phyloP scores from a whole-genome alignment of 1,140 invertebrate genomes.

The Pseudachorutes palmiensis region DNA sequence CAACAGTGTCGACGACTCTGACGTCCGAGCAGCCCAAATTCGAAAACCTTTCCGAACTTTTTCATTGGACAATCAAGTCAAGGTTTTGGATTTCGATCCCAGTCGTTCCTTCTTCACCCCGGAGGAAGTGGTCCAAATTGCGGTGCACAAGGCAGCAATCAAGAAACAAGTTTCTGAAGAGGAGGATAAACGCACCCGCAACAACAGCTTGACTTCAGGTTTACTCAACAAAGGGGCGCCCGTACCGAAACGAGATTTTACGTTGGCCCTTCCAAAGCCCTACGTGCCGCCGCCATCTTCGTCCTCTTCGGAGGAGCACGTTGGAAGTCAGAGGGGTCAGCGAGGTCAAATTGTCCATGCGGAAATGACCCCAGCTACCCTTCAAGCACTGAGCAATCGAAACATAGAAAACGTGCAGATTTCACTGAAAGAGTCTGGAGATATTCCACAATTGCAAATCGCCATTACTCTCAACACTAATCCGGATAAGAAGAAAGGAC shows the following conservation, averaged over 20 bases:
- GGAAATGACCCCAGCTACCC: not conserved
- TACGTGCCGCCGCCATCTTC: constrained; percentile 18
- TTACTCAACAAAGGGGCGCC: constrained; percentile 12
- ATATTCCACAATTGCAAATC: constrained; percentile 37
- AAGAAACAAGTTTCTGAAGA: constrained; percentile 44
- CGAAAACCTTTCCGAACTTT: constrained; percentile 30
- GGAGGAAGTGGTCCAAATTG: constrained; percentile 44
- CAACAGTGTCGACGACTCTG: too few species aligned
- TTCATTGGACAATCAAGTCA: constrained; percentile 23
- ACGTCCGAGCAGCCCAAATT: too few species aligned
- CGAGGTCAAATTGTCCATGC: not conserved
- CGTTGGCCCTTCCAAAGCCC: constrained; percentile 22
- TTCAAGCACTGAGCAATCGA: not conserved
- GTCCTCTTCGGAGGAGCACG: constrained; percentile 5
- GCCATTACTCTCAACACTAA: constrained; percentile 38
- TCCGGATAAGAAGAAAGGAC: not conserved
- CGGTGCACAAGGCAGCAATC: constrained; percentile 45
- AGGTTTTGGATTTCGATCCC: constrained; percentile 39
- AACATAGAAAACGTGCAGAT: constrained; percentile 38
- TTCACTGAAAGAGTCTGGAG: constrained; percentile 32
- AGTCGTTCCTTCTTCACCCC: constrained; percentile 43
- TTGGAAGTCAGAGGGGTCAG: not conserved
- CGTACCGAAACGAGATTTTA: constrained; percentile 19
- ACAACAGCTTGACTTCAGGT: constrained; percentile 27
- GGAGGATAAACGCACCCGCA: constrained; percentile 35